Conservation (phyloP, 2,888 invertebrate species). For the Oxycera nigricornis region DNA sequence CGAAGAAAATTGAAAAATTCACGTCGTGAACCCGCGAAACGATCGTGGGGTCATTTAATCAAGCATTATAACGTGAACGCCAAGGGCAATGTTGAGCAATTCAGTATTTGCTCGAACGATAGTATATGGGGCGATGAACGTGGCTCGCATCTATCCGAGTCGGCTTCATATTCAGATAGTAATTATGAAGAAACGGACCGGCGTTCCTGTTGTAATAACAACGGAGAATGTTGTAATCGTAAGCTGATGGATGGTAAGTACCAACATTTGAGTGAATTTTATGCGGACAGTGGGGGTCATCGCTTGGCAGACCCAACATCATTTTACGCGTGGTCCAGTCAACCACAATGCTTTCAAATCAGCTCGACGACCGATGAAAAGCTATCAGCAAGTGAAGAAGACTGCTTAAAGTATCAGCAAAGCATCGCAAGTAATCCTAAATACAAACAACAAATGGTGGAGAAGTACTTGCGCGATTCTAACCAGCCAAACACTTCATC, state of each 20-base stretch:
- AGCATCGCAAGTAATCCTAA: conserved; percentile 56
- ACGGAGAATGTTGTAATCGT: conserved; percentile 8
- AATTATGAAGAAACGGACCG: conserved; percentile 36
- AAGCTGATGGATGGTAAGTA: not conserved
- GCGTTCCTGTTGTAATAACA: conserved; percentile 33
- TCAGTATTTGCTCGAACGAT: conserved; percentile 79
- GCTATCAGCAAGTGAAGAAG: conserved; percentile 34
- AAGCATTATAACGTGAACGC: conserved; percentile 76
- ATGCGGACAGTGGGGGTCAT: not conserved
- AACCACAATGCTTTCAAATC: conserved; percentile 59
- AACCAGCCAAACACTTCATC: conserved; percentile 44
- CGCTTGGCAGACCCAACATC: conserved; percentile 13
- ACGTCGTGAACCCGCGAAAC: conserved; percentile 71
- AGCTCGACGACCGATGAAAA: conserved; percentile 60
- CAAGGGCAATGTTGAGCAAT: conserved; percentile 80
- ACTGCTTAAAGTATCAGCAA: conserved; percentile 30
- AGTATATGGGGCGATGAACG: conserved; percentile 77
- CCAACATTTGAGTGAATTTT: conserved; percentile 34
- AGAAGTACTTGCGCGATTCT: conserved; percentile 65
- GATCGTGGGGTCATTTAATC: conserved; percentile 76
- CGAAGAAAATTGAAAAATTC: conserved; percentile 79
- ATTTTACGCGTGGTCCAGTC: conserved; percentile 54
- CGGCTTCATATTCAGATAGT: conserved; percentile 45
- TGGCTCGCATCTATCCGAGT: conserved; percentile 39
- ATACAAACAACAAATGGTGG: conserved; percentile 69